Percentiles rank a stretch among this genome's conserved stretches.
phyloP scores from a whole-genome alignment of 2,888 invertebrate species.

The Erebia aethiops region DNA sequence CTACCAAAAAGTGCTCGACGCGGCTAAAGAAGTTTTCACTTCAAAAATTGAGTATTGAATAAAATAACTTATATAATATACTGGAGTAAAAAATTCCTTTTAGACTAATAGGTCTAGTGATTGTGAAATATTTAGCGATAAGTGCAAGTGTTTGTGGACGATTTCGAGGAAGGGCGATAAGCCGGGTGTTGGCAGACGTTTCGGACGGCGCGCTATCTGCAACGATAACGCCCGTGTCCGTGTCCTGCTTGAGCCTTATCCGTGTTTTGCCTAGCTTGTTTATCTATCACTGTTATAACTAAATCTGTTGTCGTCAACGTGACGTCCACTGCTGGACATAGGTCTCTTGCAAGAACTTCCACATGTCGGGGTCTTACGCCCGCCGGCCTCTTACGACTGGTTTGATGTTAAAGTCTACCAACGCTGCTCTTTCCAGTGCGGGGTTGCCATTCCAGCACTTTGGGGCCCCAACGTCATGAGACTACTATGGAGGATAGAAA shows the following conservation, averaged over 20 bases:
- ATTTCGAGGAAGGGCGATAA: slow-evolving; percentile 77
- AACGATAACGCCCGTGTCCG: slow-evolving; percentile 56
- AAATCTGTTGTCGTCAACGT: background rate
- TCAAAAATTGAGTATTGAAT: too few species aligned
- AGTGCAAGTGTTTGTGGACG: slow-evolving; percentile 70
- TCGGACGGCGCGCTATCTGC: slow-evolving; percentile 69
- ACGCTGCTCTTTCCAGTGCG: too few species aligned
- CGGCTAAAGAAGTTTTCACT: too few species aligned
- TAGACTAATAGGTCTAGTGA: slow-evolving; percentile 35
- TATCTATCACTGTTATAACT: background rate
- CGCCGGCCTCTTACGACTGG: too few species aligned
- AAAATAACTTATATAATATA: background rate
- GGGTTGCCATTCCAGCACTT: too few species aligned
- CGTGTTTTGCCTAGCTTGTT: slow-evolving; percentile 18
- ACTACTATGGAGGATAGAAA: too few species aligned
- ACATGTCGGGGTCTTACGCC: too few species aligned
- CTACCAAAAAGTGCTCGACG: too few species aligned
- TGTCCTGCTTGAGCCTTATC: slow-evolving; percentile 45
- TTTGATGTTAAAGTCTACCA: too few species aligned
- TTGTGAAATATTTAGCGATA: slow-evolving; percentile 76
- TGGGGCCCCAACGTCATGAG: too few species aligned
- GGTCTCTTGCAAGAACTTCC: too few species aligned
- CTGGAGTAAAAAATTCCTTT: background rate
- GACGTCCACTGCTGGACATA: too few species aligned
- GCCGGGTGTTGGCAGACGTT: slow-evolving; percentile 60